phyloP scores from a whole-genome alignment of 2,113 vertebrate genomes.

The Aix galericulata region DNA sequence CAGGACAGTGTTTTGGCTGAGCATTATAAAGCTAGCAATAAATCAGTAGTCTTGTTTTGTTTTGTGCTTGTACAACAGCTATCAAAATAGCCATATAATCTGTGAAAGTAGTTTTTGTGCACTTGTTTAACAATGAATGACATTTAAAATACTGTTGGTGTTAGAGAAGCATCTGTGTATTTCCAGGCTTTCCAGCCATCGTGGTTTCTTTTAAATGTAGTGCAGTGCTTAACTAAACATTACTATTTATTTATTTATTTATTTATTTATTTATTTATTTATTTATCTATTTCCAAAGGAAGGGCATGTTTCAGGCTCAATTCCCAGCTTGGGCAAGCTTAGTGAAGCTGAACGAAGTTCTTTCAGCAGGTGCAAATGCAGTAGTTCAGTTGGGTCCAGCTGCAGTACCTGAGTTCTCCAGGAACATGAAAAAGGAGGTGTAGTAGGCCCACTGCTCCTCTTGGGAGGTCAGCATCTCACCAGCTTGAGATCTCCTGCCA shows the following conservation, averaged over 20 bases:
- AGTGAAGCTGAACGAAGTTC: not conserved
- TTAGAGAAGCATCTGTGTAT: not conserved
- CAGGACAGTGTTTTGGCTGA: not conserved
- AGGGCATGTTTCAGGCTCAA: not conserved
- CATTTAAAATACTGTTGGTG: not conserved
- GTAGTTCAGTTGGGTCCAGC: not conserved
- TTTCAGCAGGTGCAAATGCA: not conserved
- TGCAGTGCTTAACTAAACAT: not conserved
- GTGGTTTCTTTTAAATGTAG: not conserved
- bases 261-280: too few species aligned
- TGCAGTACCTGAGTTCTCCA: rapidly evolving
- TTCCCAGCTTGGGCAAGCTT: not conserved
- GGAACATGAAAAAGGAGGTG: not conserved
- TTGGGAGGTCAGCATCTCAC: not conserved
- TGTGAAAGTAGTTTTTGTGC: not conserved
- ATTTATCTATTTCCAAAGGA: not conserved
- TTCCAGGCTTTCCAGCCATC: not conserved
- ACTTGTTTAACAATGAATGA: not conserved
- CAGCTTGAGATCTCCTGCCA: not conserved
- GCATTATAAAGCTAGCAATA: not conserved
- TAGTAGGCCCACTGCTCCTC: not conserved
- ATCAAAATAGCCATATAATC: not conserved
- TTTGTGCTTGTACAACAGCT: not conserved
- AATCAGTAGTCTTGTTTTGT: not conserved
- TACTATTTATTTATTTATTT: too few species aligned